Percentiles rank a stretch among this genome's conserved stretches.
Conservation (phyloP, 2,113 vertebrate species). For the Vanacampus margaritifer region DNA sequence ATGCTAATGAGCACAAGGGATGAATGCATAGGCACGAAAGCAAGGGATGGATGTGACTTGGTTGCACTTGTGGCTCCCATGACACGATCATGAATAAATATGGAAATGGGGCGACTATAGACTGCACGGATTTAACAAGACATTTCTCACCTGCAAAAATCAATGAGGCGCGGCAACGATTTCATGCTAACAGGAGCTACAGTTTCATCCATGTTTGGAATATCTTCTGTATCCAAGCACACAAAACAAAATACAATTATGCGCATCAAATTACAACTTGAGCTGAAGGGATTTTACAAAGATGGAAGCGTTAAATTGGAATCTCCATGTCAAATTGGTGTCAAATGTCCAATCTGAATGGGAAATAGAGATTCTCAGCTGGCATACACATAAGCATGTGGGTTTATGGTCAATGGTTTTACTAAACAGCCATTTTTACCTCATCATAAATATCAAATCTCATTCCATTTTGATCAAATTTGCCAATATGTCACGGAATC, state of each 20-base stretch:
- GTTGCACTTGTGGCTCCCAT: slow-evolving; percentile 11
- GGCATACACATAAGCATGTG: neutral
- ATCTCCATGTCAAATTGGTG: neutral
- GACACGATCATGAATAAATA: slow-evolving; percentile 39
- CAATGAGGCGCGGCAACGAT: neutral
- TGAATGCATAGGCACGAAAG: slow-evolving; percentile 6
- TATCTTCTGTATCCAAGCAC: neutral
- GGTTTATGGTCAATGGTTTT: neutral
- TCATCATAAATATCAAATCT: neutral
- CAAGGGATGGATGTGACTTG: slow-evolving; percentile 1
- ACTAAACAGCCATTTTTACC: neutral
- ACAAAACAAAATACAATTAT: neutral
- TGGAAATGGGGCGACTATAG: slow-evolving; percentile 17
- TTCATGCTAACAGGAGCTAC: neutral
- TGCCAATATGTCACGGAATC: neutral
- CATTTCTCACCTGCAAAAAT: neutral
- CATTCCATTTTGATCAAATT: neutral
- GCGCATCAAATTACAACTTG: neutral
- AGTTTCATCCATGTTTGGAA: neutral
- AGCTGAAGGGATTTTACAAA: neutral
- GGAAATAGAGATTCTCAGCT: neutral
- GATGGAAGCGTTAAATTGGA: neutral
- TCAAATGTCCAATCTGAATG: neutral
- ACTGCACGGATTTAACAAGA: neutral
- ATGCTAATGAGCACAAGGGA: slow-evolving; percentile 19